phyloP scores from a whole-genome alignment of 2,888 invertebrate species.

The Xiphydria camelus region DNA sequence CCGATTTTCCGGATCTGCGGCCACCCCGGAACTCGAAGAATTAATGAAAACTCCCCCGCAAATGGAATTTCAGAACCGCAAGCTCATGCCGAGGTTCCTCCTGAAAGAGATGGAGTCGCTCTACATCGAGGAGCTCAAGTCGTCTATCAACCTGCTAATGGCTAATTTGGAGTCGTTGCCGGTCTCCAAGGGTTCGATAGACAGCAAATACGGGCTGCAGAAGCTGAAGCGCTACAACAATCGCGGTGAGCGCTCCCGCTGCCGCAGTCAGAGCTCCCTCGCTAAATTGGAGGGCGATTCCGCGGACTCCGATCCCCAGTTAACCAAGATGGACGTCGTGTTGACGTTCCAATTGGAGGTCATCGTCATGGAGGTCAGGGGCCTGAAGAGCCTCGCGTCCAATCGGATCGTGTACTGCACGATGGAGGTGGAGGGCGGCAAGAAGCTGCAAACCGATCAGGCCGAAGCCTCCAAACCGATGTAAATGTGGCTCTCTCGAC shows the following conservation, averaged over 20 bases:
- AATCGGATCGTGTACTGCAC: conserved; percentile 99
- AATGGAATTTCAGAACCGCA: conserved; percentile 89
- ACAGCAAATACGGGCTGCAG: conserved; percentile 96
- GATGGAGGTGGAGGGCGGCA: conserved; percentile 99
- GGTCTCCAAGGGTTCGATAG: conserved; percentile 96
- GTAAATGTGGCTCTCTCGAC: conserved; percentile 58
- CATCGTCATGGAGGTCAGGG: conserved; percentile 98
- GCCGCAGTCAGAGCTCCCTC: conserved; percentile 83
- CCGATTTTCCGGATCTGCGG: too few relatives aligned
- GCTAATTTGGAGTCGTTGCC: conserved; percentile 98
- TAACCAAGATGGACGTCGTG: conserved; percentile 98
- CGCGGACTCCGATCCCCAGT: conserved; percentile 92
- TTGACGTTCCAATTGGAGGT: conserved; percentile 96
- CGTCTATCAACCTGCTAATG: conserved; percentile 97
- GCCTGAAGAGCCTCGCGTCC: conserved; percentile 92
- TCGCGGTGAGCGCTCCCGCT: conserved; percentile 59
- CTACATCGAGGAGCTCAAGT: conserved; percentile 97
- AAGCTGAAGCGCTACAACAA: conserved; percentile 98
- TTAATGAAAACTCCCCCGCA: too few relatives aligned
- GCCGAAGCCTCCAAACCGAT: conserved; percentile 99
- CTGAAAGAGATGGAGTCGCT: conserved; percentile 99
- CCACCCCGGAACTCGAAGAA: too few relatives aligned
- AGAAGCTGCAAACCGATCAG: conserved; percentile 98
- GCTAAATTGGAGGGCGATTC: conserved; percentile 92
- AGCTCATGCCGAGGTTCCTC: conserved; percentile 98